Evolutionary conservation across 2,113 vertebrate genomes (phyloP).

Genomic region (Electrona antarctica): DNA sequence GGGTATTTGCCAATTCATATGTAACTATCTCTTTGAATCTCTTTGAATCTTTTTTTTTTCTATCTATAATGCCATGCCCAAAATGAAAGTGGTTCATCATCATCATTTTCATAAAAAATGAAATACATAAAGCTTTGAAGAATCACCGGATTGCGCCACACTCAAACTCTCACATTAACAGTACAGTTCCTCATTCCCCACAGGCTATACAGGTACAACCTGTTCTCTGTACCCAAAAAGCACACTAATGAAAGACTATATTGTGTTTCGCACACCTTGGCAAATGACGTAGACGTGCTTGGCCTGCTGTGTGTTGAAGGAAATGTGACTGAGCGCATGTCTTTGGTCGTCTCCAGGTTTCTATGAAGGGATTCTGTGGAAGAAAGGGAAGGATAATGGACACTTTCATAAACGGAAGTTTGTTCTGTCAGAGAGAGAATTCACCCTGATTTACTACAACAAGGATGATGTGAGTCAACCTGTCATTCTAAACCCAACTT

Average conservation of each 20-base stretch:
- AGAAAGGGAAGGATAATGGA: slow-evolving; percentile 78
- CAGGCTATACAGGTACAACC: slow-evolving; percentile 33
- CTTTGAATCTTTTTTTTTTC: too few relatives aligned
- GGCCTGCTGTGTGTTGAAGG: not conserved
- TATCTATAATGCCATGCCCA: too few relatives aligned
- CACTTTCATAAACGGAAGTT: slow-evolving; percentile 82
- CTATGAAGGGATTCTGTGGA: slow-evolving; percentile 78
- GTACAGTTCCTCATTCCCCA: slow-evolving; percentile 18
- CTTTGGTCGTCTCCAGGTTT: slow-evolving; percentile 61
- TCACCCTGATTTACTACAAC: slow-evolving; percentile 77
- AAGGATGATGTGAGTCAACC: slow-evolving; percentile 76
- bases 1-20: not conserved
- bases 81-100: not conserved
- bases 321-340: not conserved
- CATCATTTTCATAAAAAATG: too few relatives aligned
- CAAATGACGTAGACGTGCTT: not conserved
- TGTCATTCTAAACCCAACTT: too few relatives aligned
- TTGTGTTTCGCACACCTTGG: not conserved
- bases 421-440: slow-evolving; percentile 74
- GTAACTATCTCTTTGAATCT: not conserved
- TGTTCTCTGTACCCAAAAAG: slow-evolving; percentile 10
- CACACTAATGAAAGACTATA: not conserved
- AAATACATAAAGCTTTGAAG: too few relatives aligned
- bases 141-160: not conserved
- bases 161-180: not conserved